Base-by-base conservation (phyloP, 2,888 invertebrate species). In the Pristionchus entomophagus region DNA sequence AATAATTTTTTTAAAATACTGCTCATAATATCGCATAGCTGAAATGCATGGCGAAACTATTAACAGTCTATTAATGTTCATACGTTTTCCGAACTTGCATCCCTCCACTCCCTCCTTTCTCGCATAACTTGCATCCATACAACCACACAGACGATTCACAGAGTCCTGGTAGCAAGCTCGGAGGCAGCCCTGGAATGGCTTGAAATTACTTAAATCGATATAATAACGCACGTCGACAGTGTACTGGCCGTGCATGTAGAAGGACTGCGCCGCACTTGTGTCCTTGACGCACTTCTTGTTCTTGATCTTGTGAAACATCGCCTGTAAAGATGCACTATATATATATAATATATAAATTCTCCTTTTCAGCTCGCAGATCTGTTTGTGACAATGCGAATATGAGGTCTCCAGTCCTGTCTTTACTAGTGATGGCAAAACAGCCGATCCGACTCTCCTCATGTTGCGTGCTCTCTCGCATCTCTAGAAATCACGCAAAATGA, bases 101-200 rank as follows among this genome's bases (percentile, higher is more conserved):
- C 29, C 26, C 0, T n/a, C 35, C 2, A 29, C 78, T 19, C 73
- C 86, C 10, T 17, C 10, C 29, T 41, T 26, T 29, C 45, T 29
- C 26, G 81, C 51, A 51, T 81, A 87, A 2, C 80, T 65, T 0
- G 87, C 80, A 49, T 87, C 87, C 81, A 62, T 73, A 56, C 87
- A 87, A 0, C 85, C 86, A 49, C 86, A 84, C 14, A 41, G 73
- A 22, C 41, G 5, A 8, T 26, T 3, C 35, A 84, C 85, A 12
- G 73, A 73, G 59, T 86, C 84, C 59, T 87, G 87, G 45, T 84
- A 87, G 84, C 87, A 87, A 22, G 83, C 62, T 2, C 86, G 85
- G 41, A 86, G 26, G 35, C 87, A 87, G 26, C 86, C 87, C 87
- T 87, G 22, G n/a, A 29, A 12, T 6, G 5, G 32, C 5, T 10